phyloP scores from a whole-genome alignment of 1,140 invertebrate species.

The Apis florea region DNA sequence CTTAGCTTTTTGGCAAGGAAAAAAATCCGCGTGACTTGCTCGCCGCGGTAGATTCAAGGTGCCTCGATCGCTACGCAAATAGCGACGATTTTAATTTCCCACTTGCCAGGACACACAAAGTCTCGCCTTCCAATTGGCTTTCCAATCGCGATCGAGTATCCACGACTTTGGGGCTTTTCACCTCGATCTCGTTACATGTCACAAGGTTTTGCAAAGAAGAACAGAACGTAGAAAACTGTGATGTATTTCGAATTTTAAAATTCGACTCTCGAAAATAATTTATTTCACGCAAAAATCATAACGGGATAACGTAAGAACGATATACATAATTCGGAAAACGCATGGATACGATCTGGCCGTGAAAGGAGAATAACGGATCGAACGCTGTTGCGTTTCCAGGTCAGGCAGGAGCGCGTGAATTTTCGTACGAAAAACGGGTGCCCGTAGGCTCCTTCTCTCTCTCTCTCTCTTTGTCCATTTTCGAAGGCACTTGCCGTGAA shows the following conservation, averaged over 20 bases:
- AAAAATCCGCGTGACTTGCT: neutral
- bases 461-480: constrained; percentile 41
- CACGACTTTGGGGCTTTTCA: too few relatives aligned
- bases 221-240: too few relatives aligned
- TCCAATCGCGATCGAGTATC: neutral
- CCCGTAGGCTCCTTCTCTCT: constrained; percentile 32
- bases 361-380: constrained; percentile 41
- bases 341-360: neutral
- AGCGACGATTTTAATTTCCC: constrained; percentile 15
- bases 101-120: neutral
- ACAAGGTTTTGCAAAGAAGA: neutral
- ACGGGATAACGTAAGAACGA: too few relatives aligned
- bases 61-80: neutral
- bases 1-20: constrained; percentile 9
- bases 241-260: neutral
- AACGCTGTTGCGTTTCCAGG: constrained; percentile 32
- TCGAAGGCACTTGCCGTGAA: constrained; percentile 38
- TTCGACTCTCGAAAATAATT: neutral
- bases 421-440: constrained; percentile 40
- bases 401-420: constrained; percentile 30
- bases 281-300: neutral
- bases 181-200: neutral
- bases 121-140: neutral
- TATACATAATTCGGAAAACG: neutral
- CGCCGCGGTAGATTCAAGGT: too few relatives aligned